These are phyloP conservation scores for Chrysina gloriosa DNA, from an alignment of 2,888 invertebrate species.

Conservation along the genomic window DNA sequence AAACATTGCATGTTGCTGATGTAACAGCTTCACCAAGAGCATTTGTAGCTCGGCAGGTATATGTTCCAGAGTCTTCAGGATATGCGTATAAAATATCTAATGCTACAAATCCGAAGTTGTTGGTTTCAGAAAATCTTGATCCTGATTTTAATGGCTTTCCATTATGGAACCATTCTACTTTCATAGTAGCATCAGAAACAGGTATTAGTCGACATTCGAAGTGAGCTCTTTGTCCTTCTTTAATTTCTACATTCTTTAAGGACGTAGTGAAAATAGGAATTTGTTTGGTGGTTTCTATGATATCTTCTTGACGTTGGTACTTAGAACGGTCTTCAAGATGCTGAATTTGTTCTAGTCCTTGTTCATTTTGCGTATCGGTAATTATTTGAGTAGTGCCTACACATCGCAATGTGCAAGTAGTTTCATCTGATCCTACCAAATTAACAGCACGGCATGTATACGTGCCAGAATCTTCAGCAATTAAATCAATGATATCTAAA, in stretches of 20 bases:
- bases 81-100: conserved; percentile 95
- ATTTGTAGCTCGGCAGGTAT: conserved; percentile 93
- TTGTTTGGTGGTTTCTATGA: conserved; percentile 88
- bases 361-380: conserved; percentile 87
- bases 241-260: conserved; percentile 90
- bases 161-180: conserved; percentile 96
- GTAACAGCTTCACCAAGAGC: conserved; percentile 93
- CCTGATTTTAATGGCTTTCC: conserved; percentile 91
- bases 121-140: conserved; percentile 94
- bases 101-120: conserved; percentile 97
- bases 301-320: conserved; percentile 78
- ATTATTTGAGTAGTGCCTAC: conserved; percentile 84
- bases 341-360: conserved; percentile 89
- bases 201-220: conserved; percentile 95
- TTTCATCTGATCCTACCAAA: conserved; percentile 89
- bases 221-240: conserved; percentile 94
- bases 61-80: conserved; percentile 96
- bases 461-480: conserved; percentile 94
- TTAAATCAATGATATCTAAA: conserved; percentile 93
- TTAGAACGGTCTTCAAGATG: conserved; percentile 86
- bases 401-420: conserved; percentile 78
- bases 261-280: conserved; percentile 95
- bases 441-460: conserved; percentile 96
- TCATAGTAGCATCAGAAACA: conserved; percentile 92
- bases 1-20: conserved; percentile 86